Percentiles rank a stretch among this genome's conserved stretches.
Conservation (phyloP, 2,888 invertebrate species). For the Nomada fabriciana region DNA sequence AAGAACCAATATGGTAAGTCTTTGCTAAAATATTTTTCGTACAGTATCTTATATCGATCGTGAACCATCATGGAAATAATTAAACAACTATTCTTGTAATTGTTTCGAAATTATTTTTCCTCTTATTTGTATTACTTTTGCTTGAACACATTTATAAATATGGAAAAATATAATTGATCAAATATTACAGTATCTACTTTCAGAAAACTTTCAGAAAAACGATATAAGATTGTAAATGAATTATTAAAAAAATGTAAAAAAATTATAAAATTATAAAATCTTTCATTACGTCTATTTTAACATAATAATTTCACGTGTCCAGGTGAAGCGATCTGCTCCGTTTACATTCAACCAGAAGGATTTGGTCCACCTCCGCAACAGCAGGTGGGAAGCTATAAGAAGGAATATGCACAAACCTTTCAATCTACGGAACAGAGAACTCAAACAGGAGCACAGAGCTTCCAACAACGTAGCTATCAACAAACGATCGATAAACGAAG, state of each 20-base stretch:
- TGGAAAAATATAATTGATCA: no score
- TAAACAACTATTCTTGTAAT: neutral
- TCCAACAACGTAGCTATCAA: constrained; percentile 86
- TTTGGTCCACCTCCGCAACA: constrained; percentile 88
- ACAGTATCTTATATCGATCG: neutral
- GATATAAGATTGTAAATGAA: neutral
- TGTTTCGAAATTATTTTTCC: neutral
- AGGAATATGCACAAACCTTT: constrained; percentile 88
- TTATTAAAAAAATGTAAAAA: neutral
- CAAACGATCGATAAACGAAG: constrained; percentile 87
- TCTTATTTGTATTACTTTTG: neutral
- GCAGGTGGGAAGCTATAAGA: constrained; percentile 86
- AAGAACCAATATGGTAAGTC: constrained; percentile 92
- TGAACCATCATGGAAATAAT: neutral
- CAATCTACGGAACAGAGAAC: constrained; percentile 87
- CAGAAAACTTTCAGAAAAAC: no score
- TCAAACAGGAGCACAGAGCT: constrained; percentile 84
- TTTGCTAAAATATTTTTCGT: neutral
- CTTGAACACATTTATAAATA: no score
- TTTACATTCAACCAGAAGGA: constrained; percentile 96
- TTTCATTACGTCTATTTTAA: neutral
- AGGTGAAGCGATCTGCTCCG: constrained; percentile 97
- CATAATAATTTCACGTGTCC: neutral
- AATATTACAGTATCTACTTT: no score
- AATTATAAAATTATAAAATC: neutral